Percentiles rank a stretch among this genome's conserved stretches.
These are phyloP conservation scores for Paelopatides confundens DNA, from an alignment of 53 echinoderm and acorn worm genomes.

Conservation along the genomic window DNA sequence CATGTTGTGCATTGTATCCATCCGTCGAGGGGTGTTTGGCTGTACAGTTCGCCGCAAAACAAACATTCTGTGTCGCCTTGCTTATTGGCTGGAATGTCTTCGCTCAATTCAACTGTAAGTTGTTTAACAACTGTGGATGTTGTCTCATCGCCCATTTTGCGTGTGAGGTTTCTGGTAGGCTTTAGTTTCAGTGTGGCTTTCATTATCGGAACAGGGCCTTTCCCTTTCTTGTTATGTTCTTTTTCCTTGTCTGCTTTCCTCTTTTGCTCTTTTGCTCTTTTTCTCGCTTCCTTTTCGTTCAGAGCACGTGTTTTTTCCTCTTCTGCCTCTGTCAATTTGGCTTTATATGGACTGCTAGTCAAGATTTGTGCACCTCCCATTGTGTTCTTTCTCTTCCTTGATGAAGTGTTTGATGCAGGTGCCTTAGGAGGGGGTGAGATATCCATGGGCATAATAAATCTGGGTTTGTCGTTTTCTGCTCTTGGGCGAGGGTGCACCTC, in stretches of 20 bases:
- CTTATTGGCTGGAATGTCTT: background rate
- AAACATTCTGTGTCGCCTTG: background rate
- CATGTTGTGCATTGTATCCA: background rate
- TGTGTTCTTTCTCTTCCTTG: background rate
- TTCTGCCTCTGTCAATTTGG: background rate
- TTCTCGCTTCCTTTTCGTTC: background rate
- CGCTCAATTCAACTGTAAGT: background rate
- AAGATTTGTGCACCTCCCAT: background rate
- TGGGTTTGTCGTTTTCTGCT: background rate
- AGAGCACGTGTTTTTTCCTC: background rate
- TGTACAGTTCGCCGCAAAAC: conserved; percentile 21
- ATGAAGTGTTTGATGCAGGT: background rate
- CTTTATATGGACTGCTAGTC: conserved; percentile 1
- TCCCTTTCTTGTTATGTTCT: background rate
- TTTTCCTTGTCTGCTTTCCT: background rate
- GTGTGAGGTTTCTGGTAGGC: background rate
- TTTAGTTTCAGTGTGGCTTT: background rate
- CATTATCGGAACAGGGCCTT: background rate
- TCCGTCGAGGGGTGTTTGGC: background rate
- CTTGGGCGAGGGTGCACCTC: conserved; percentile 3
- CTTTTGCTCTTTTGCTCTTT: background rate
- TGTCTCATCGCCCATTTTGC: background rate
- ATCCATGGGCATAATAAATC: background rate
- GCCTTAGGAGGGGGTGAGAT: conserved; percentile 5
- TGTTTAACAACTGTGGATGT: background rate